Evolutionary conservation across 2,888 invertebrate species (phyloP).

Genomic region (Acanthosepion lycidas): DNA sequence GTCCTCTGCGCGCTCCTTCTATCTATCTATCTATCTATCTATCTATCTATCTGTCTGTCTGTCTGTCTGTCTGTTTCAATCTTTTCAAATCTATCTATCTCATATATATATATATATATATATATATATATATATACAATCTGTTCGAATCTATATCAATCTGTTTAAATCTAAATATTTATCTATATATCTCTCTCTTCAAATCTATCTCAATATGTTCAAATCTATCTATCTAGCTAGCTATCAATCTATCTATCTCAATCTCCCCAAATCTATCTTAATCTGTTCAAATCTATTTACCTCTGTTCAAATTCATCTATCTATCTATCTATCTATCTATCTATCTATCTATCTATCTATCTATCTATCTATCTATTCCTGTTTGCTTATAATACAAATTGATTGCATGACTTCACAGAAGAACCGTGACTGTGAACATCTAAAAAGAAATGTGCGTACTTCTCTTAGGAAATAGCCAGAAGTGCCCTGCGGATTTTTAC

Average conservation of each 20-base stretch:
- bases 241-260: neutral
- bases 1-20: too few relatives aligned
- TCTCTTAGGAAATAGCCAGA: neutral
- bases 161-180: neutral
- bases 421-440: neutral
- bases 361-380: neutral
- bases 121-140: too few relatives aligned
- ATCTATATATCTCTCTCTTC: neutral
- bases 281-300: too few relatives aligned
- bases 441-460: neutral
- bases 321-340: neutral
- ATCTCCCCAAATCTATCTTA: too few relatives aligned
- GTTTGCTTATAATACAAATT: neutral
- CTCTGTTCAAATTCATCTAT: too few relatives aligned
- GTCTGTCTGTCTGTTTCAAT: too few relatives aligned
- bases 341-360: neutral
- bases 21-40: too few relatives aligned
- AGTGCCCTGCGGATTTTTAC: neutral
- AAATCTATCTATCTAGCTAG: neutral
- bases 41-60: too few relatives aligned
- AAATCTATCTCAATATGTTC: neutral
- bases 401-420: neutral
- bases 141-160: too few relatives aligned
- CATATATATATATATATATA: too few relatives aligned
- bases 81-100: too few relatives aligned